phyloP scores from a whole-genome alignment of 2,797 vertebrate genomes.

The Momotus momota region DNA sequence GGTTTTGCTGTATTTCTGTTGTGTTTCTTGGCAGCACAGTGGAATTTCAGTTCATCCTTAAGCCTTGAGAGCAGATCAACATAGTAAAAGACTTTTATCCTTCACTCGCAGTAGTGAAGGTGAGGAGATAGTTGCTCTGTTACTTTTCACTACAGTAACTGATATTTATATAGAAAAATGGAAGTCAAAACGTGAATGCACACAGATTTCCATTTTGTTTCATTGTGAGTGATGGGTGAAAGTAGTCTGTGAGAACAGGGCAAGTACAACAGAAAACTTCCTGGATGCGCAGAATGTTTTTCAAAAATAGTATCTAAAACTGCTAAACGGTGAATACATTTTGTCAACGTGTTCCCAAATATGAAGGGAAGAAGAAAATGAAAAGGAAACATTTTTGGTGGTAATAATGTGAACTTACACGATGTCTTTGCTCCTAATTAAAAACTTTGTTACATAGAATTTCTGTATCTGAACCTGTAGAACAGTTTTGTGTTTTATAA shows the following conservation, averaged over 20 bases:
- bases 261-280: background rate
- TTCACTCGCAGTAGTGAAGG: background rate
- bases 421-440: background rate
- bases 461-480: background rate
- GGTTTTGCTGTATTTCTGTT: background rate
- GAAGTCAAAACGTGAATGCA: background rate
- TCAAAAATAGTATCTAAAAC: background rate
- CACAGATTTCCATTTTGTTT: background rate
- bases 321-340: background rate
- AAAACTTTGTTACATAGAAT: background rate
- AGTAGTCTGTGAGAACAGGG: background rate
- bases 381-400: background rate
- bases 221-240: background rate
- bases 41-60: background rate
- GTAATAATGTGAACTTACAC: background rate
- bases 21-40: background rate
- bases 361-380: background rate
- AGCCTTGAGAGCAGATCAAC: background rate
- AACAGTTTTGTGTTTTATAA: background rate
- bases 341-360: background rate
- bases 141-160: background rate
- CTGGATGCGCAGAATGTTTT: background rate
- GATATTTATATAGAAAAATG: background rate
- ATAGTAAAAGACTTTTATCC: background rate
- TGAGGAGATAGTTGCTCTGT: background rate